Base-by-base conservation (phyloP, 2,888 invertebrate genomes). In the Salticus scenicus region DNA sequence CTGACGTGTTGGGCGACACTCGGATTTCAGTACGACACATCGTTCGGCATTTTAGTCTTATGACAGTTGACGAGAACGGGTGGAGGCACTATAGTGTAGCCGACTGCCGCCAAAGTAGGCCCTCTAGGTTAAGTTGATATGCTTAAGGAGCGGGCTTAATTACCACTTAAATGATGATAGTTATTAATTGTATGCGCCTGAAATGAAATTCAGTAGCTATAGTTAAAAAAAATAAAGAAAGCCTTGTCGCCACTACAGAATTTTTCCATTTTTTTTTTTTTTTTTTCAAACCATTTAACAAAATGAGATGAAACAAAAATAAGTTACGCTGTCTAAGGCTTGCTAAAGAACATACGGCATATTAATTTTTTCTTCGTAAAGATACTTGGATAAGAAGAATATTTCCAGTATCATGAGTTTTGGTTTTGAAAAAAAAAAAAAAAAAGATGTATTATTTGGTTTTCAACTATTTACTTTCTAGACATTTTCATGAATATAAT, bases 1-100 rank as follows among this genome's bases (percentile, higher is more conserved):
- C 82, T 75, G 82, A 75, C 82, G 64, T 82, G 82, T 82, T 75
- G 75, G 82, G 64, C 75, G 70, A 82, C 82, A 82, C 75, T 74
- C 75, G 47, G 30, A 75, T 70, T 75, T 70, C 82, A 51, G 33
- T 47, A 27, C 64, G 57, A 57, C 57, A 57, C 24, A 24, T 57
- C 20, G 20, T 57, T 57, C 57, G 57, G 57, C 1, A 24, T 17
- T 24, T 24, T 2, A 24, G 20, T 5, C 57, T 24, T 17, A 17
- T 57, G 57, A 57, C 57, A 57, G 20, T 24, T 57, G 57, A 57
- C 20, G 24, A 57, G 24, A 24, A 24, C 24, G 24, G 20, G 57
- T 24, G 20, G 14, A 24, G 20, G 10, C 14, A 2, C 17, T 17
- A 17, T 17, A 10, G 10, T 37, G 37, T 17, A 47, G 42, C 42